phyloP scores from a whole-genome alignment of 2,888 invertebrate species.

The Agrotis ipsilon region DNA sequence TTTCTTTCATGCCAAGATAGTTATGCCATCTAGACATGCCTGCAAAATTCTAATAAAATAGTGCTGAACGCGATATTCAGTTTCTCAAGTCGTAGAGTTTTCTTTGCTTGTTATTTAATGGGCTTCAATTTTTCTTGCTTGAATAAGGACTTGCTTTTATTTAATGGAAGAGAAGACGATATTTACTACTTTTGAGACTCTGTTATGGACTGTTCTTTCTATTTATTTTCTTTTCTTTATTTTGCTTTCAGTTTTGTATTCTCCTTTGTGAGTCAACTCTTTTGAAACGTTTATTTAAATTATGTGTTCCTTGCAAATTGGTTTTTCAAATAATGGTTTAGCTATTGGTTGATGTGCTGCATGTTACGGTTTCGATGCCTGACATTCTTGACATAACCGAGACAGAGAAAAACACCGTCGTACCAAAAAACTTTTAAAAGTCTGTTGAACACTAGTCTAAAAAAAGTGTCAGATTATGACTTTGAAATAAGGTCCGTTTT shows the following conservation, averaged over 20 bases:
- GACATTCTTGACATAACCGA: too few relatives aligned
- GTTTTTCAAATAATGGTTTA: neutral
- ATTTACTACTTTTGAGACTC: neutral
- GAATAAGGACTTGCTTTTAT: neutral
- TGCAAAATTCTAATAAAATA: conserved; percentile 3
- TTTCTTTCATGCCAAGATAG: neutral
- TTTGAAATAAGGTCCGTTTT: too few relatives aligned
- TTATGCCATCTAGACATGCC: neutral
- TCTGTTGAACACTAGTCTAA: too few relatives aligned
- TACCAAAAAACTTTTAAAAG: too few relatives aligned
- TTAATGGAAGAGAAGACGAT: neutral
- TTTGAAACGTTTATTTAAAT: neutral
- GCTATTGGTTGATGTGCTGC: too few relatives aligned
- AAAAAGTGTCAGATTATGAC: too few relatives aligned
- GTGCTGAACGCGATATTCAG: neutral
- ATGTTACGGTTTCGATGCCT: too few relatives aligned
- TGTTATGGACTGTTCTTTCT: neutral
- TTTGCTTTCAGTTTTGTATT: too few relatives aligned
- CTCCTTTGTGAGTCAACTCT: too few relatives aligned
- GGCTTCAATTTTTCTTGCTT: neutral
- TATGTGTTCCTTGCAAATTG: too few relatives aligned
- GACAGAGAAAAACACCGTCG: too few relatives aligned
- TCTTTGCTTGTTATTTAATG: neutral
- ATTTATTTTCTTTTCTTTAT: neutral
- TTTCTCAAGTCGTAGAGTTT: neutral